Base-by-base conservation (phyloP, 2,113 vertebrate genomes). In the Pelecanus crispus region DNA sequence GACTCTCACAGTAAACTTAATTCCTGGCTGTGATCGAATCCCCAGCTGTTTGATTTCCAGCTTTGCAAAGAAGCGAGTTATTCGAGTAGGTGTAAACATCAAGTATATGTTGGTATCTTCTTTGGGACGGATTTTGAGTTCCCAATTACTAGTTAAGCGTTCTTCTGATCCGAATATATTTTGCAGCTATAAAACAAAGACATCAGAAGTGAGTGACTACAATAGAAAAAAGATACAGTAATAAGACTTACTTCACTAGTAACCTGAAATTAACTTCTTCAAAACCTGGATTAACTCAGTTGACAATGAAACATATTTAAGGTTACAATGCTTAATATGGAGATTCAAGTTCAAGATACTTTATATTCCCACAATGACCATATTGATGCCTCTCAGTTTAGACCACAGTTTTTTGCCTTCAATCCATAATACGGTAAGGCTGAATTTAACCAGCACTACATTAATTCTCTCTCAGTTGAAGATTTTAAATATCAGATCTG, bases 11-110 rank as follows among this genome's bases (percentile, higher is more conserved):
- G 98, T 99, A 95, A 99, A 99, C 90, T 99, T 99, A 93, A 99
- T 92, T 81, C 99, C 99, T 61, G 99, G 98, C 73, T 98, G 99
- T 44, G 98, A 97, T 22, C 79, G 98, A 77, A 98, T 97, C 56
- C 98, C 98, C 91, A 99, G 98, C 80, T 99, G 99, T 93, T 99
- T 99, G 96, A 99, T 99, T 97, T 99, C 99, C 90, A 99, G 98
- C 94, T 99, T 99, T 90, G 99, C 99, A 97, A 99, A 97, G 99
- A 99, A 99, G 97, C 98, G 99, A 45, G 99, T 99, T 86, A 99
- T 97, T n/a, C 98, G 98, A 72, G 99, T 99, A 50, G 99, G 99
- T 71, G 99, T 97, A 73, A 99, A 99, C n/a, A 99, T 98, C 79
- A 99, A 89, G 84, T 98, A 99, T 73, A 99, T 97, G 4, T 97